Evolutionary conservation across 1,140 invertebrate species (phyloP), one percentile per base, ranked within the genome.

Genomic region (Drosophila kepulauana): DNA sequence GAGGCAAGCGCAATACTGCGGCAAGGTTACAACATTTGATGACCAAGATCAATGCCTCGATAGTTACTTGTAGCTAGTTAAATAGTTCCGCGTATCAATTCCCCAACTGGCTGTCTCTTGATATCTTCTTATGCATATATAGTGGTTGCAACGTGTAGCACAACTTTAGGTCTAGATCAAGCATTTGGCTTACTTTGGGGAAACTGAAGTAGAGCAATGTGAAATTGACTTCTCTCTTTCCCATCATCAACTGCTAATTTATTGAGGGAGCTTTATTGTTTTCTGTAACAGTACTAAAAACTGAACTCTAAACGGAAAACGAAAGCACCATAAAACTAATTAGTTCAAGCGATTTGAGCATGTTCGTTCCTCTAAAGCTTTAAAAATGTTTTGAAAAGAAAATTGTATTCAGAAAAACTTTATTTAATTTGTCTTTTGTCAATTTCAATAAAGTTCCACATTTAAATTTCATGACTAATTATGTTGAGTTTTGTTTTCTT

Each of bases 71-170:
- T 38, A 56, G 61, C 41, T 28, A 43, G 38, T 56, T 64, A 70
- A 64, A 70, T 25, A 64, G 49, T 70, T 70, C 59, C 59, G 54
- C 57, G 54, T 68, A 68, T 57, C 41, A 35, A 56, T 52, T 25
- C 35, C 25, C 20, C 20, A 25, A 25, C 20, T 25, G 20, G 10
- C 8, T 38, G 35, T 11, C 46, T 10, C 33, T 33, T 28, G 4
- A 51, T 10, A 10, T n/a, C 20, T 25, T 25, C 20, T 3, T 25
- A 25, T 13, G n/a, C 35, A n/a, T 45, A 57, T 25, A 4, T 25
- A 20, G 66, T 54, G 41, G 7, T 1, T 54, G 48, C 35, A 49
- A 51, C 30, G 52, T 66, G 16, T 33, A 35, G 8, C 20, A 43
- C 35, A 67, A 54, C 28, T 52, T 25, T 25, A 3, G 4, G 20